These are phyloP conservation scores for Naja naja DNA, from an alignment of 2,113 vertebrate species.

Conservation along the genomic window DNA sequence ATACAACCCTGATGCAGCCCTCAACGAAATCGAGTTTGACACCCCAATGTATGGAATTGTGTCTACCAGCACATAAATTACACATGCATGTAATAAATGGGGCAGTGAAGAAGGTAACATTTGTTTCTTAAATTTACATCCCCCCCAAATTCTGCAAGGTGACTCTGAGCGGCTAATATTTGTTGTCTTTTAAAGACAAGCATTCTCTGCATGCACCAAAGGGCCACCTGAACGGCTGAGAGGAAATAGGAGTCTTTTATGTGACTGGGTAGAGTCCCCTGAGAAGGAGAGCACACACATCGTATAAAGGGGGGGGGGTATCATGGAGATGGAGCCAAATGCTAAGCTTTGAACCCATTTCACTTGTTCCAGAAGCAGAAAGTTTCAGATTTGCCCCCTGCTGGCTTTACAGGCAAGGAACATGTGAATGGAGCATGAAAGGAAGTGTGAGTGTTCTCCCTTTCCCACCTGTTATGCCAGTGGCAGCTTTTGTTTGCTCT, in stretches of 20 bases:
- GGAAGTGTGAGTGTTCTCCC: background rate
- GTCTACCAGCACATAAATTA: background rate
- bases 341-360: background rate
- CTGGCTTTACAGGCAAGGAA: background rate
- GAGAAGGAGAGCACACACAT: background rate
- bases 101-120: background rate
- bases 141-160: too few relatives aligned
- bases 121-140: too few relatives aligned
- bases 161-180: background rate
- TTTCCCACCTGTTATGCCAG: background rate
- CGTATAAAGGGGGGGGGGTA: background rate
- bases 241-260: background rate
- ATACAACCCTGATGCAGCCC: too few relatives aligned
- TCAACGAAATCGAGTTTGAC: too few relatives aligned
- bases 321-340: background rate
- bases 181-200: background rate
- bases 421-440: background rate
- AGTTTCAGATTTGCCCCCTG: background rate
- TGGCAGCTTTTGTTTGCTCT: background rate
- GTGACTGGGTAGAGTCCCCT: background rate
- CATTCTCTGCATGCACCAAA: background rate
- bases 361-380: background rate
- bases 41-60: background rate
- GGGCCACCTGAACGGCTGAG: background rate
- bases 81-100: background rate